These are phyloP conservation scores for Cynaeus angustus DNA, from an alignment of 2,888 invertebrate genomes.

Conservation along the genomic window DNA sequence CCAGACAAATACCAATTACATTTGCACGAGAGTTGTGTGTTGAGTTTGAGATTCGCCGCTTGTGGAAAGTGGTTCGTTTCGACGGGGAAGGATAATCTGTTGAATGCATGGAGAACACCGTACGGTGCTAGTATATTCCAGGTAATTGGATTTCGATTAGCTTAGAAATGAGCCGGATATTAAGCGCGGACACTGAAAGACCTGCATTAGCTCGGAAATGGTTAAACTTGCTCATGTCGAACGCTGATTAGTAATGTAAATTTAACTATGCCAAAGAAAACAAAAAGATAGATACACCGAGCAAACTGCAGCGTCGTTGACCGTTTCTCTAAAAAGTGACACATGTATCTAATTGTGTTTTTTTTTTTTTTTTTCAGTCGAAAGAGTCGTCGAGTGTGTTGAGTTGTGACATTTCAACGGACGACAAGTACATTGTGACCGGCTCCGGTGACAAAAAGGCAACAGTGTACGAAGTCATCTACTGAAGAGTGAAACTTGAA, in stretches of 20 bases:
- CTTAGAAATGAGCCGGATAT: slow-evolving; percentile 11
- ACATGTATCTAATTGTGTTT: too few relatives aligned
- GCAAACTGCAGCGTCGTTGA: too few relatives aligned
- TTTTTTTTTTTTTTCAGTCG: slow-evolving; percentile 74
- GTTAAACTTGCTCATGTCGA: neutral
- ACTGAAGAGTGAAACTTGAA: slow-evolving; percentile 73
- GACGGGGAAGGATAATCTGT: slow-evolving; percentile 94
- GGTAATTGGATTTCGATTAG: slow-evolving; percentile 72
- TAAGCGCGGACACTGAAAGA: neutral
- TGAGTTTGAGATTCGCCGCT: slow-evolving; percentile 93
- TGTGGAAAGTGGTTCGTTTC: slow-evolving; percentile 98
- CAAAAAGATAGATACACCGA: too few relatives aligned
- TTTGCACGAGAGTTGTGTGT: slow-evolving; percentile 95
- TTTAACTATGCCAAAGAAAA: too few relatives aligned
- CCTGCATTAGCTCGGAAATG: neutral
- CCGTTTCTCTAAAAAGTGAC: too few relatives aligned
- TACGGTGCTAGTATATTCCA: slow-evolving; percentile 97
- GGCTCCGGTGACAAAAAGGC: slow-evolving; percentile 98
- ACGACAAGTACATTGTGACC: slow-evolving; percentile 97
- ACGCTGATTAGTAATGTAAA: neutral
- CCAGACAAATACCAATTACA: slow-evolving; percentile 97
- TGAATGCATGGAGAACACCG: slow-evolving; percentile 96
- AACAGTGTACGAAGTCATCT: slow-evolving; percentile 96
- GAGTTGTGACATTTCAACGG: slow-evolving; percentile 96
- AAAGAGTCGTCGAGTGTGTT: slow-evolving; percentile 97